Evolutionary conservation across 37 sponge, comb jelly and placozoan genomes (phyloP), one percentile per base, ranked within the genome.

Genomic region (Oopsacas minuta): DNA sequence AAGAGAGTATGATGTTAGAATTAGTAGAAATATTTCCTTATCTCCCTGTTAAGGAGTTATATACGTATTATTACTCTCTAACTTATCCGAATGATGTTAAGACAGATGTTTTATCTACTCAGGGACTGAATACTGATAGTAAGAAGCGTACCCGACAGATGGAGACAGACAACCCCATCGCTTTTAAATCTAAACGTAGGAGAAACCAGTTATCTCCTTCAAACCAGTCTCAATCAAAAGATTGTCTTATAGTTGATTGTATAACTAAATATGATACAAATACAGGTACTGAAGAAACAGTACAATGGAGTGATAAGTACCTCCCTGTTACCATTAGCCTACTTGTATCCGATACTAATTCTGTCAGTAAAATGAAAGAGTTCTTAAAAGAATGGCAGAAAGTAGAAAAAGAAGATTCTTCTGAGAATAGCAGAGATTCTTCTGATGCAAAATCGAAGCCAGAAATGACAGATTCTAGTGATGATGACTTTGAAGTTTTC

Each of bases 401-500:
- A n/a, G 17, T 12, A 46, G 51, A 22, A 17, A 46, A 17, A 12
- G 51, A 46, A 17, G 17, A 17, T 22, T 12, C 51, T 22, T 12
- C 17, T 12, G 75, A 61, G 75, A 61, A n/a, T 12, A n/a, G 75
- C 22, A 46, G 51, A 22, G 51, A 46, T 12, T 61, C 75, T 61
- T 3, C 32, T 20, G 30, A 61, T 61, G 7, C 28, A 25, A 3
- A 5, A 34, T n/a, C 75, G 7, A 61, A n/a, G 30, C 17, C 20
- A 20, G 75, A 42, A 15, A 17, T n/a, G 75, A 5, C 20, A 61
- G 30, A n/a, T 34, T 61, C 75, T 3, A n/a, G 30, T 25, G 75
- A 61, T 61, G 75, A 61, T 3, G 75, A 61, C 30, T 61, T 61
- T n/a, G 75, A 61, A n/a, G 75, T 61, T n/a, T 61, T 61, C 22